Evolutionary conservation across 37 sponge, comb jelly and placozoan genomes (phyloP).

Genomic region (Beroe ovata): DNA sequence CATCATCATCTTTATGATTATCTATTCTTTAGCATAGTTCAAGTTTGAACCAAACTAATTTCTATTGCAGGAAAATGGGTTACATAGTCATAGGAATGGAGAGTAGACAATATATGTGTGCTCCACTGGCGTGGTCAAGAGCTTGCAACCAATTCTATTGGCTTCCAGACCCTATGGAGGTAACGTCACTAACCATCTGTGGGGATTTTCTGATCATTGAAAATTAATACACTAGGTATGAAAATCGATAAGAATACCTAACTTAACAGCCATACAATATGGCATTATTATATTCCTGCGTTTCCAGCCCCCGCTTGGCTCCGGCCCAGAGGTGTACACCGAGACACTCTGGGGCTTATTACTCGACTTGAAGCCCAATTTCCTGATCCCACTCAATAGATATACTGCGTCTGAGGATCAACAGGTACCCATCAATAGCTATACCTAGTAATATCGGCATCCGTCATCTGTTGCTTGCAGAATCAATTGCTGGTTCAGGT

Average conservation of each 20-base stretch:
- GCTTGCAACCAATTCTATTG: slow-evolving; percentile 57
- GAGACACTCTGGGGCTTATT: slow-evolving; percentile 32
- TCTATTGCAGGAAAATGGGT: slow-evolving; percentile 40
- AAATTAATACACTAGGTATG: too few species aligned
- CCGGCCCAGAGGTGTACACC: slow-evolving; percentile 34
- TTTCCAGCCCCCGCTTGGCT: slow-evolving; percentile 22
- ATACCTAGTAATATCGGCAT: too few species aligned
- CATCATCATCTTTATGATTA: too few species aligned
- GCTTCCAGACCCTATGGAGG: slow-evolving; percentile 56
- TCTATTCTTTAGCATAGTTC: too few species aligned
- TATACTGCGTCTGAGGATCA: slow-evolving; percentile 37
- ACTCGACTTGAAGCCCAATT: slow-evolving; percentile 29
- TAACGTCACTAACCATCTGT: background rate
- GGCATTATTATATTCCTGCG: too few species aligned
- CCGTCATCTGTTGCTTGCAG: background rate
- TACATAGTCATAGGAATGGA: slow-evolving; percentile 58
- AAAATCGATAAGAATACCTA: too few species aligned
- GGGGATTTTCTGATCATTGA: too few species aligned
- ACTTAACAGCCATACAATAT: too few species aligned
- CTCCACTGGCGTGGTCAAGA: slow-evolving; percentile 55
- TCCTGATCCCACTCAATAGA: slow-evolving; percentile 43
- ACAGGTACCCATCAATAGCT: slow-evolving; percentile 29
- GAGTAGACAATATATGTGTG: slow-evolving; percentile 60
- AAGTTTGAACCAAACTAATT: too few species aligned
- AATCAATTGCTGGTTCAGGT: background rate